Conservation (phyloP, 1,140 invertebrate species). For the Dufourea novaeangliae region DNA sequence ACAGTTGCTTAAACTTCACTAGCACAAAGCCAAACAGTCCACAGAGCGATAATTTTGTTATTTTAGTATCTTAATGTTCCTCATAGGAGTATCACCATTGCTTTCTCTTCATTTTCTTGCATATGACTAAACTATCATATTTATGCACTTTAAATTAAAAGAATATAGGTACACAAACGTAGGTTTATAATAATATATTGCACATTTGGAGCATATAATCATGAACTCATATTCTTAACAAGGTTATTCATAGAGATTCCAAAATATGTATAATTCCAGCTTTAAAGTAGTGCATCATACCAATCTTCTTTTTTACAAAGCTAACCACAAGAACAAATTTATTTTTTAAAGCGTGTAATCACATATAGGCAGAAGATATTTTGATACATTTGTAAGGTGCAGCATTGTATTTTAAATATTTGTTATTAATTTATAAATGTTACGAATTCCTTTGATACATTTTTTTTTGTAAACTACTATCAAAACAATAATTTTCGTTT, state of each 20-base stretch:
- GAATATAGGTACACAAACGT: conserved; percentile 52
- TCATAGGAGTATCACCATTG: conserved; percentile 75
- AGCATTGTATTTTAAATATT: conserved; percentile 47
- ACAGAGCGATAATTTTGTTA: conserved; percentile 76
- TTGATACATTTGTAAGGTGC: conserved; percentile 61
- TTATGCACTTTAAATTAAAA: conserved; percentile 66
- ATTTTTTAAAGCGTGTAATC: conserved; percentile 46
- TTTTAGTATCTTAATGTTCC: conserved; percentile 79
- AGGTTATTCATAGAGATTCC: conserved; percentile 48
- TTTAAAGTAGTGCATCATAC: conserved; percentile 51
- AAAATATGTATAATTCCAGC: conserved; percentile 53
- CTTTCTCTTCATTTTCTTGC: conserved; percentile 76
- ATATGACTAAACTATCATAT: conserved; percentile 63
- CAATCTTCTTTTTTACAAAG: conserved; percentile 43
- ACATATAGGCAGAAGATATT: conserved; percentile 51
- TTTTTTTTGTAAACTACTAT: conserved; percentile 39
- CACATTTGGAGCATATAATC: conserved; percentile 58
- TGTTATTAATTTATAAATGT: conserved; percentile 64
- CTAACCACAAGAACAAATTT: conserved; percentile 38
- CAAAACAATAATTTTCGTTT: conserved; percentile 37
- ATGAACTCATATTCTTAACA: conserved; percentile 55
- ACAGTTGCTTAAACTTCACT: conserved; percentile 83
- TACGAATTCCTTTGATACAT: conserved; percentile 56
- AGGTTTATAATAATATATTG: conserved; percentile 65
- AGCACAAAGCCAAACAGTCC: conserved; percentile 74